Percentiles rank a stretch among this genome's conserved stretches.
These are phyloP conservation scores for Pseudachorutes palmiensis DNA, from an alignment of 1,140 invertebrate genomes.

Conservation along the genomic window DNA sequence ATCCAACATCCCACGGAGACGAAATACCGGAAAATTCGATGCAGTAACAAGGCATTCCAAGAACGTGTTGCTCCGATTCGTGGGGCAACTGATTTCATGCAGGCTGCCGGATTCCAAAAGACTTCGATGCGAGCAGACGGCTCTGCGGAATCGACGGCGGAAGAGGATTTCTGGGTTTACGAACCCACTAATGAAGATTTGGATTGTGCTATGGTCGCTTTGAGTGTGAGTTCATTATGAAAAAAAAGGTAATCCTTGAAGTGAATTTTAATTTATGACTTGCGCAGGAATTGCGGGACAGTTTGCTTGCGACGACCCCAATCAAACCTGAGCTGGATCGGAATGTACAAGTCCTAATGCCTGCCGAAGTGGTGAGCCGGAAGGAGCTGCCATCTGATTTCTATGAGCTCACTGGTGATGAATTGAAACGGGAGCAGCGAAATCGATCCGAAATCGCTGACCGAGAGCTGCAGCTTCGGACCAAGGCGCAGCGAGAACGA, in stretches of 20 bases:
- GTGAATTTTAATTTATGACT: neutral
- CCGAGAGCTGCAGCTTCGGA: slow-evolving; percentile 68
- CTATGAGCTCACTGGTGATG: slow-evolving; percentile 65
- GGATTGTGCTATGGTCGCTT: slow-evolving; percentile 16
- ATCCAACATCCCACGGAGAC: slow-evolving; percentile 72
- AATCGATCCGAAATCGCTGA: slow-evolving; percentile 68
- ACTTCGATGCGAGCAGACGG: slow-evolving; percentile 51
- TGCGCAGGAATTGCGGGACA: slow-evolving; percentile 32
- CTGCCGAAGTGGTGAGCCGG: slow-evolving; percentile 58
- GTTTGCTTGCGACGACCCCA: slow-evolving; percentile 66
- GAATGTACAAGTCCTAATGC: slow-evolving; percentile 71
- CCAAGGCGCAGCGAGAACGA: slow-evolving; percentile 85
- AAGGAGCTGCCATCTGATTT: slow-evolving; percentile 72
- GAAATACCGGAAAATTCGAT: slow-evolving; percentile 82
- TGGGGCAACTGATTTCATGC: slow-evolving; percentile 70
- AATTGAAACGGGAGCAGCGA: slow-evolving; percentile 75
- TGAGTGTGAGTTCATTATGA: slow-evolving; percentile 20
- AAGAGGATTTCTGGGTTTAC: slow-evolving; percentile 40
- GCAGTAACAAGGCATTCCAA: slow-evolving; percentile 67
- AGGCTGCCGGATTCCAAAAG: slow-evolving; percentile 68
- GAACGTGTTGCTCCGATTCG: slow-evolving; percentile 72
- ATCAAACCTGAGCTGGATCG: slow-evolving; percentile 75
- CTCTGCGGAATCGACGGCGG: slow-evolving; percentile 29
- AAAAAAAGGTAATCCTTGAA: neutral
- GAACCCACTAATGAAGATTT: slow-evolving; percentile 14